Evolutionary conservation across 2,797 vertebrate species (phyloP).

Genomic region (Knipowitschia caucasica): DNA sequence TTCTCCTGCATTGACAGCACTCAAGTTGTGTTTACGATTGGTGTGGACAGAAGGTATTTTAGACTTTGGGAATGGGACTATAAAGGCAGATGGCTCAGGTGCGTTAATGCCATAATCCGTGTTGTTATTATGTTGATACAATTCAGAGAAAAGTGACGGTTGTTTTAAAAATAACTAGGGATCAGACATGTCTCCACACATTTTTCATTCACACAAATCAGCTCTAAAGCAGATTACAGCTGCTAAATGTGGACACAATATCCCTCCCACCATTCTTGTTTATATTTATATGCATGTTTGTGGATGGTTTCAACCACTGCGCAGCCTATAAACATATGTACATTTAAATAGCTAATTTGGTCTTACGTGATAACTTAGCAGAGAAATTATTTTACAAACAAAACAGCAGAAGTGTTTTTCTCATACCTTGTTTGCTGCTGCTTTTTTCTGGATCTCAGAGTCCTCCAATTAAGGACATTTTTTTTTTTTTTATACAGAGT

Average conservation of each 20-base stretch:
- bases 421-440: too few species aligned
- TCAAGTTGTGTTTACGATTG: conserved; percentile 57
- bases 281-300: conserved; percentile 43
- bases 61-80: conserved; percentile 45
- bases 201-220: conserved; percentile 18
- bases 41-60: conserved; percentile 45
- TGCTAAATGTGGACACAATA: conserved; percentile 28
- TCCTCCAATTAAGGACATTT: too few species aligned
- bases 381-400: too few species aligned
- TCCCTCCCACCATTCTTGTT: conserved; percentile 5
- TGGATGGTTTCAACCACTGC: too few species aligned
- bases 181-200: conserved; percentile 20
- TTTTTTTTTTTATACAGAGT: too few species aligned
- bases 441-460: too few species aligned
- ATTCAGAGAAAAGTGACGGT: conserved; percentile 14
- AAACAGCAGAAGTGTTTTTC: too few species aligned
- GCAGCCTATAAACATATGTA: too few species aligned
- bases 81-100: conserved; percentile 56
- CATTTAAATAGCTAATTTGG: too few species aligned
- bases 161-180: conserved; percentile 37
- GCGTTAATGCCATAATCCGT: conserved; percentile 37
- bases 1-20: conserved; percentile 46
- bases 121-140: conserved; percentile 56
- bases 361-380: too few species aligned
- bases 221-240: conserved; percentile 18